phyloP scores from a whole-genome alignment of 2,888 invertebrate species.

The Oxyteleia sp. region DNA sequence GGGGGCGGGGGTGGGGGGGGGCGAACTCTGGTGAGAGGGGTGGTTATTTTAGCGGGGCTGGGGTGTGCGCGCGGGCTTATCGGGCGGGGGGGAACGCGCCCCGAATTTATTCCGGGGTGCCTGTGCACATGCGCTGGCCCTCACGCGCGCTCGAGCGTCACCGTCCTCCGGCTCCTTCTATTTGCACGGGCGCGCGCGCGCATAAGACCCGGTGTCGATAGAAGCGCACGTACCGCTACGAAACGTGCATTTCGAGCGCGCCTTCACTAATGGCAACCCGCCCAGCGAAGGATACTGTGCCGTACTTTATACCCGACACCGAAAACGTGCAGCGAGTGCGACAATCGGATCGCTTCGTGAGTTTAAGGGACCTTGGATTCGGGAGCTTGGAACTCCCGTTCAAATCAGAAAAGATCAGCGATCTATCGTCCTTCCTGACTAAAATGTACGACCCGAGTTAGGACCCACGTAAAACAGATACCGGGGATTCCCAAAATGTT shows the following conservation, averaged over 20 bases:
- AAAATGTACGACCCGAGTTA: too few species aligned
- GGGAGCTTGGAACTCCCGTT: too few species aligned
- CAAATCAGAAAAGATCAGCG: too few species aligned
- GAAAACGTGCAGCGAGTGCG: conserved; percentile 6
- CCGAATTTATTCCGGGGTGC: conserved; percentile 48
- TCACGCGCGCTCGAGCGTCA: conserved; percentile 11
- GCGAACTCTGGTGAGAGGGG: too few species aligned
- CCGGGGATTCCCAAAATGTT: conserved; percentile 1
- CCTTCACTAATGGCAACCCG: conserved; percentile 81
- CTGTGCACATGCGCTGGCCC: conserved; percentile 38
- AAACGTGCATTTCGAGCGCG: conserved; percentile 85
- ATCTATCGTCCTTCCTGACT: too few species aligned
- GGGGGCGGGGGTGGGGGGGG: too few species aligned
- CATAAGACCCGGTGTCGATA: conserved; percentile 79
- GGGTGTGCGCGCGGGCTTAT: conserved; percentile 73
- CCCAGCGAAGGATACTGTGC: conserved; percentile 34
- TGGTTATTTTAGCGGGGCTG: conserved; percentile 72
- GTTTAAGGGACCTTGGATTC: neutral
- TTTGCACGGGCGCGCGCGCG: conserved; percentile 77
- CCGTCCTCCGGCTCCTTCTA: conserved; percentile 31
- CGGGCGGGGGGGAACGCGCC: conserved; percentile 70
- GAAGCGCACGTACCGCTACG: conserved; percentile 82
- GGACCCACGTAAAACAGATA: too few species aligned
- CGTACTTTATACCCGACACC: neutral
- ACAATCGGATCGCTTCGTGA: too few species aligned